Evolutionary conservation across 2,797 vertebrate genomes (phyloP), one percentile per base, ranked within the genome.

Genomic region (Microtus californicus): DNA sequence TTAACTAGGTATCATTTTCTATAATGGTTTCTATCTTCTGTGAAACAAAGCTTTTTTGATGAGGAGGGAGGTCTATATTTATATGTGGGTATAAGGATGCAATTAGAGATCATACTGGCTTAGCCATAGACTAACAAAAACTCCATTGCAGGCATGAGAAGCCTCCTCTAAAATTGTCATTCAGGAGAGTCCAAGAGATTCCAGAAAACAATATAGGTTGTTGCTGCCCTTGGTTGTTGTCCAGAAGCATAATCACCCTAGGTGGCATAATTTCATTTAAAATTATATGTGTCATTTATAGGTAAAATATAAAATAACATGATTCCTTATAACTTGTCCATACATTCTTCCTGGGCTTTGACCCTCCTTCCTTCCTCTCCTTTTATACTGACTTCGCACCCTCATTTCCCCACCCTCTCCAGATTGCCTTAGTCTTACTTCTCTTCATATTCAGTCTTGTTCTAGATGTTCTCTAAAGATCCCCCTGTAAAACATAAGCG

Each of bases 401-500:
- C 27, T 6, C 56, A 1, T 29, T 34, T 63, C 21, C 59, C 40
- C 5, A 45, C 7, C 40, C 17, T 15, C 1, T 83, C 40, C 27
- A 45, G 12, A 63, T 45, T 45, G 27, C 59, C 59, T 63, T 11
- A 40, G 12, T 83, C 37, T 83, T 25, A 1, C 27, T 65, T 65
- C 40, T 83, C 59, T 45, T 19, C 31, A 31, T 83, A 11, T 31
- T 81, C 86, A 56, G 10, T 37, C 7, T 69, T 82, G 12, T 56
- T 79, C 31, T 63, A 82, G 63, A 76, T 23, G 19, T 63, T 93
- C 54, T 79, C 21, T 79, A 63, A 59, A 67, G 23, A 65, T 87
- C 77, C 69, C n/a, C 29, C 48, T 89, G 19, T 69, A 89, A 87
- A 94, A 79, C 67, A 11, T 34, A 78, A 91, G 54, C 76, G 95